Percentiles rank a stretch among this genome's conserved stretches.
Conservation (phyloP, 2,797 vertebrate genomes). For the Podargus strigoides region DNA sequence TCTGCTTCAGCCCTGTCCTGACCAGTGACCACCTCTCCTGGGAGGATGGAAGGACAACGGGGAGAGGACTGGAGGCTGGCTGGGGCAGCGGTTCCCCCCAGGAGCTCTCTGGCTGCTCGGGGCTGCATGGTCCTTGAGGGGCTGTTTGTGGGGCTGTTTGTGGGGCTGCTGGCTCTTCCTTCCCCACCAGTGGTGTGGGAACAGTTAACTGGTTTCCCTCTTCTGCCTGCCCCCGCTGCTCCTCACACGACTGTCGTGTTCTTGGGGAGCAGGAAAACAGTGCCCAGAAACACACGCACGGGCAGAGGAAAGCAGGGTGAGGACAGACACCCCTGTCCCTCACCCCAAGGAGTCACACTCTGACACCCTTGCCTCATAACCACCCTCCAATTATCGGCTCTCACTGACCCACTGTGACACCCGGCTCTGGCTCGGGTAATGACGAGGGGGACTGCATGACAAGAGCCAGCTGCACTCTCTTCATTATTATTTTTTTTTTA, state of each 20-base stretch:
- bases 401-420: too few relatives aligned
- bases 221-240: neutral
- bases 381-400: too few relatives aligned
- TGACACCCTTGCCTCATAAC: too few relatives aligned
- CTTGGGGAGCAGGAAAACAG: neutral
- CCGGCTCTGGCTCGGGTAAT: accelerated
- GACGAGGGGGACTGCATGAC: neutral
- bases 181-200: neutral
- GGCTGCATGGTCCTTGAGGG: neutral
- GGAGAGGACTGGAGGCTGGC: neutral
- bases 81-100: accelerated
- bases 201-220: too few relatives aligned
- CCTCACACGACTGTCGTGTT: accelerated
- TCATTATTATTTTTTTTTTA: neutral
- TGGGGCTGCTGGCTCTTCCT: neutral
- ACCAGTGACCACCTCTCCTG: accelerated
- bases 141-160: neutral
- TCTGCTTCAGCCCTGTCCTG: neutral
- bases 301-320: too few relatives aligned
- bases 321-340: too few relatives aligned
- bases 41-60: neutral
- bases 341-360: too few relatives aligned
- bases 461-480: neutral
- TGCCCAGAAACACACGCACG: neutral
- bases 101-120: neutral